phyloP scores from a whole-genome alignment of 2,888 invertebrate species.

The Yponomeuta plumbellus region DNA sequence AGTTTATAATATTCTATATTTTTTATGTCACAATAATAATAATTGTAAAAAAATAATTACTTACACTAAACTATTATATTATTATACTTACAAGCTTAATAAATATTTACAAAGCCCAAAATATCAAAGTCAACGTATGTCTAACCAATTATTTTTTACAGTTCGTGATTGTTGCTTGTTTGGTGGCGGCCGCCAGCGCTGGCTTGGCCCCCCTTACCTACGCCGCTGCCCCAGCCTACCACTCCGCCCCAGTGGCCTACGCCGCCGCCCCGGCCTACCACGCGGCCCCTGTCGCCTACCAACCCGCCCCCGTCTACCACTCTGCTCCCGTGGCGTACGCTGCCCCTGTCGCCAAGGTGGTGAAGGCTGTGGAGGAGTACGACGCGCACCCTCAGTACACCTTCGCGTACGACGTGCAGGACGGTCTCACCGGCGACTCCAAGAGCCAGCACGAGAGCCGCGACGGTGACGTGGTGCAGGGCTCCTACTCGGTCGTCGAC shows the following conservation, averaged over 20 bases:
- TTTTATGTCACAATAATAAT: too few relatives aligned
- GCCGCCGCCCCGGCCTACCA: conserved; percentile 32
- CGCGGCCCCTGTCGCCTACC: conserved; percentile 40
- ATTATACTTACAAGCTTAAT: too few relatives aligned
- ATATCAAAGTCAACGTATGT: too few relatives aligned
- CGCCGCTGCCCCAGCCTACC: conserved; percentile 31
- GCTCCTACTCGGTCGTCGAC: conserved; percentile 55
- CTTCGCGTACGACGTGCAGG: conserved; percentile 36
- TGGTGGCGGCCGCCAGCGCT: conserved; percentile 55
- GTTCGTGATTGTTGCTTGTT: conserved; percentile 56
- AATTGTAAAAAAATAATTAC: too few relatives aligned
- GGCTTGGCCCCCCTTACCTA: conserved; percentile 46
- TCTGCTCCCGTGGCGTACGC: conserved; percentile 32
- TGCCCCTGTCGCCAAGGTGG: conserved; percentile 36
- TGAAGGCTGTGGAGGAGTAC: conserved; percentile 27
- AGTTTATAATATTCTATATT: too few relatives aligned
- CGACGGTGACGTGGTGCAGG: conserved; percentile 68
- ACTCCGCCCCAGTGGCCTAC: conserved; percentile 41
- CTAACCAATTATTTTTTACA: conserved; percentile 34
- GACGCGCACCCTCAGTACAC: conserved; percentile 74
- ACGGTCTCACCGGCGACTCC: conserved; percentile 43
- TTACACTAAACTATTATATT: too few relatives aligned
- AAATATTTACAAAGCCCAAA: too few relatives aligned
- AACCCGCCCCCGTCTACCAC: conserved; percentile 46
- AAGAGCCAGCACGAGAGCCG: conserved; percentile 65